These are phyloP conservation scores for Drosophila imparisetae DNA, from an alignment of 2,888 invertebrate genomes.

Conservation along the genomic window DNA sequence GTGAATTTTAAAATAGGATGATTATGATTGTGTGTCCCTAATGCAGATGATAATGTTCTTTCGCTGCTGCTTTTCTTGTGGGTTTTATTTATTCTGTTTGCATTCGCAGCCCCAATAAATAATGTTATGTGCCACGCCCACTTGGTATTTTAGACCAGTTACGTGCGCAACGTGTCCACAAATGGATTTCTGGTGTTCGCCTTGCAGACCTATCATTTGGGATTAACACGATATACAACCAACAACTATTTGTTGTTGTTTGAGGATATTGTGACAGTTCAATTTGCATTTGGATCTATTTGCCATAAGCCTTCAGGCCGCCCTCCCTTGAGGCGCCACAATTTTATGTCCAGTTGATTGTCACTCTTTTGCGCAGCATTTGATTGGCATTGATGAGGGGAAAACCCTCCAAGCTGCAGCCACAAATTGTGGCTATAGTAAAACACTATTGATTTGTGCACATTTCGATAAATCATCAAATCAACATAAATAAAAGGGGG, in stretches of 20 bases:
- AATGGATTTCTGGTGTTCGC: conserved; percentile 38
- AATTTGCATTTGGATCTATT: conserved; percentile 52
- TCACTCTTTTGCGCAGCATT: conserved; percentile 18
- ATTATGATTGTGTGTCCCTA: conserved; percentile 20
- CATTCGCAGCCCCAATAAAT: conserved; percentile 26
- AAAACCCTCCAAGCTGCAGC: neutral
- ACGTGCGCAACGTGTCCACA: conserved; percentile 61
- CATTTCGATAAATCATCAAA: neutral
- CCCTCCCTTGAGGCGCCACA: neutral
- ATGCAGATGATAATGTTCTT: conserved; percentile 24
- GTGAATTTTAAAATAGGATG: conserved; percentile 62
- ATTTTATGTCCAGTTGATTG: conserved; percentile 30
- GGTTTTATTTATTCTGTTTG: neutral
- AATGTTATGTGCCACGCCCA: conserved; percentile 43
- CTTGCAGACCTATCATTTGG: conserved; percentile 3
- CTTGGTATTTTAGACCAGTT: conserved; percentile 17
- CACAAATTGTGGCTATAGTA: neutral
- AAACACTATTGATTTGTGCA: neutral
- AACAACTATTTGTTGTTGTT: conserved; percentile 2
- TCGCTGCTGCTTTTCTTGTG: neutral
- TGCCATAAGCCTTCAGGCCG: conserved; percentile 7
- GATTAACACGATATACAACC: conserved; percentile 5
- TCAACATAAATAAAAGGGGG: neutral
- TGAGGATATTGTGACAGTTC: conserved; percentile 36
- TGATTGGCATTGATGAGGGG: conserved; percentile 33